Base-by-base conservation (phyloP, 92 coral and sea anemone genomes). In the Porites rus region DNA sequence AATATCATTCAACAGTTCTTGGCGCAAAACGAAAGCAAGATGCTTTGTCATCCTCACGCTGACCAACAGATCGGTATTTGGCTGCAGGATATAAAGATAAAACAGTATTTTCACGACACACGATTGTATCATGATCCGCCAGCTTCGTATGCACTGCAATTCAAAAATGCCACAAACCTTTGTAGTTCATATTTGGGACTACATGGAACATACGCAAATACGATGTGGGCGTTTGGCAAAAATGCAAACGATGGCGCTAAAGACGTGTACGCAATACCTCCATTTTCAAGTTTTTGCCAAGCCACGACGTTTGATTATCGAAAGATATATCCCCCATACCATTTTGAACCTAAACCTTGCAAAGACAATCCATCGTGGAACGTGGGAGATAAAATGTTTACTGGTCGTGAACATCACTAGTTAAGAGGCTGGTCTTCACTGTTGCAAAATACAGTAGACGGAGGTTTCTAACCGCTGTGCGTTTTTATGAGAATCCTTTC, bases 21-120 rank as follows among this genome's bases (percentile, higher is more conserved):
- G 46, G 46, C 5, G 6, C 46, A 38, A 38, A 4, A 38, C 46
- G 46, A 38, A 38, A 75, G 73, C 2, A 62, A 53, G n/a, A 74
- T 69, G 73, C 19, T 90, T 3, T 90, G 93, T 72, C 93, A 90
- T 54, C 91, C 93, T 24, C 86, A 69, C 59, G 90, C 88, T 20
- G 92, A 89, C 54, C 92, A 89, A 68, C 46, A 10, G 38, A 66
- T 51, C 60, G 58, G 63, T 64, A 8, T 87, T 10, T 90, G 93
- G 93, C 77, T 90, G 38, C 84, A 89, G 24, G 54, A 89, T 51
- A 78, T 89, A 31, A 77, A 85, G 61, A 52, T 63, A 6, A 63
- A 51, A 12, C 13, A 43, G 2, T 89, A 84, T 10, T 78, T 89
- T n/a, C 62, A 89, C 51, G 92, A 89, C 72, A 2, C 46, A 10